Evolutionary conservation across 2,888 invertebrate species (phyloP).

Genomic region (Dexiosoma caninum): DNA sequence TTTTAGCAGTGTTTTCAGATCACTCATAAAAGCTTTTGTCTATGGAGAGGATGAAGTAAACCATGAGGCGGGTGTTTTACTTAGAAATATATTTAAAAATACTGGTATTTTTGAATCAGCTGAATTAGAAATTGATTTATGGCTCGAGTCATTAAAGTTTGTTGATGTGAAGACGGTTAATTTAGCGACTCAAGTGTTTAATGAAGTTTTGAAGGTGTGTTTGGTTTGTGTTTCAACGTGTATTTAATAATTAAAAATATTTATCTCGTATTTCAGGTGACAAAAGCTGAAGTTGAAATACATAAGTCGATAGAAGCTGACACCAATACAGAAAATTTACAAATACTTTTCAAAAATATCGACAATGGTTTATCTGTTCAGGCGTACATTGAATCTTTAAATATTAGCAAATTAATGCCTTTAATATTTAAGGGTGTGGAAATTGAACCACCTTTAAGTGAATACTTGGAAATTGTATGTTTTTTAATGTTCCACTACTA

Average conservation of each 20-base stretch:
- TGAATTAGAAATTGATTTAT: slow-evolving; percentile 82
- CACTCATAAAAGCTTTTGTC: slow-evolving; percentile 80
- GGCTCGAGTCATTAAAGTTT: slow-evolving; percentile 79
- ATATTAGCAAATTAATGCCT: slow-evolving; percentile 75
- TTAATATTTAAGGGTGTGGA: slow-evolving; percentile 74
- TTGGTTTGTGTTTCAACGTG: too few species aligned
- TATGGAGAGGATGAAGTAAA: slow-evolving; percentile 72
- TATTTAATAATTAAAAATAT: too few species aligned
- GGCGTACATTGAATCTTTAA: slow-evolving; percentile 72
- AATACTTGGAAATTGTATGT: slow-evolving; percentile 77
- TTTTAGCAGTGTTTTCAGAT: slow-evolving; percentile 80
- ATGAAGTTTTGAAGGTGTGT: slow-evolving; percentile 68
- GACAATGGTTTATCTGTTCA: slow-evolving; percentile 75
- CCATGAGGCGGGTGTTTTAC: slow-evolving; percentile 80
- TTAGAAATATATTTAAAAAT: slow-evolving; percentile 81
- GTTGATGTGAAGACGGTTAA: slow-evolving; percentile 67
- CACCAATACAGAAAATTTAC: slow-evolving; percentile 66
- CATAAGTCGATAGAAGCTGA: slow-evolving; percentile 62
- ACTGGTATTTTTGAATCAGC: slow-evolving; percentile 82
- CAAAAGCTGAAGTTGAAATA: slow-evolving; percentile 66
- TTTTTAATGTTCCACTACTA: slow-evolving; percentile 74
- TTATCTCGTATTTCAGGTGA: slow-evolving; percentile 66
- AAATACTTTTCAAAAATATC: slow-evolving; percentile 76
- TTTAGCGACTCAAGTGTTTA: slow-evolving; percentile 70
- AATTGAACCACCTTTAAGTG: slow-evolving; percentile 70